Percentiles rank a stretch among this genome's conserved stretches.
phyloP scores from a whole-genome alignment of 23 tunicate genomes.

The Styela clava region DNA sequence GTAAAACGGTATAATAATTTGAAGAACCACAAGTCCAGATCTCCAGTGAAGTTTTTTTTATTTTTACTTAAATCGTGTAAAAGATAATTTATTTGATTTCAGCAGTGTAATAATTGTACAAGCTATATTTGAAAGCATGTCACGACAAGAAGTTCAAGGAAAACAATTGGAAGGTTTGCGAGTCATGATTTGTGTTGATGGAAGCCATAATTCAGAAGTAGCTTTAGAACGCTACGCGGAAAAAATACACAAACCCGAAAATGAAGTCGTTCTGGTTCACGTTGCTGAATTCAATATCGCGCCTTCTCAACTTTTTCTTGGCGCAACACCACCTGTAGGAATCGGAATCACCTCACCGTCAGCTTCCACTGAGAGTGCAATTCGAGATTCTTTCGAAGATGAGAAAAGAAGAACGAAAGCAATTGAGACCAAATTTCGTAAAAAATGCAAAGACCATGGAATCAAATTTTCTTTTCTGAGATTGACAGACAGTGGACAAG shows the following conservation, averaged over 20 bases:
- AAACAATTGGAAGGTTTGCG: neutral
- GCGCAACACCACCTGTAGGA: neutral
- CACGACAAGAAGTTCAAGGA: neutral
- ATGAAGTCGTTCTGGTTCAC: neutral
- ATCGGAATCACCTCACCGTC: neutral
- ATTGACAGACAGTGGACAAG: neutral
- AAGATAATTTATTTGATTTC: too few species aligned
- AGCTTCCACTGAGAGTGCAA: neutral
- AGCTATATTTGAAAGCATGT: too few species aligned
- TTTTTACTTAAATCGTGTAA: too few species aligned
- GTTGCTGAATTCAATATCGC: neutral
- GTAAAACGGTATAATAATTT: too few species aligned
- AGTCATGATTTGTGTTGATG: neutral
- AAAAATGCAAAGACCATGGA: neutral
- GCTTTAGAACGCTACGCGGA: neutral
- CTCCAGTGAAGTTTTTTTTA: too few species aligned
- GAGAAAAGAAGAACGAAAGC: neutral
- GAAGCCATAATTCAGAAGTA: neutral
- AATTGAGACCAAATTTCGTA: neutral
- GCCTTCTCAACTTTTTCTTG: neutral
- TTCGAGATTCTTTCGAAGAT: neutral
- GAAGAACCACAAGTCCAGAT: too few species aligned
- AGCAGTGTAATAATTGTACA: too few species aligned
- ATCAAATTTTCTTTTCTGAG: neutral
- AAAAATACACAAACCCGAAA: neutral